phyloP scores from a whole-genome alignment of 2,113 vertebrate species.

The Cyanoliseus patagonus region DNA sequence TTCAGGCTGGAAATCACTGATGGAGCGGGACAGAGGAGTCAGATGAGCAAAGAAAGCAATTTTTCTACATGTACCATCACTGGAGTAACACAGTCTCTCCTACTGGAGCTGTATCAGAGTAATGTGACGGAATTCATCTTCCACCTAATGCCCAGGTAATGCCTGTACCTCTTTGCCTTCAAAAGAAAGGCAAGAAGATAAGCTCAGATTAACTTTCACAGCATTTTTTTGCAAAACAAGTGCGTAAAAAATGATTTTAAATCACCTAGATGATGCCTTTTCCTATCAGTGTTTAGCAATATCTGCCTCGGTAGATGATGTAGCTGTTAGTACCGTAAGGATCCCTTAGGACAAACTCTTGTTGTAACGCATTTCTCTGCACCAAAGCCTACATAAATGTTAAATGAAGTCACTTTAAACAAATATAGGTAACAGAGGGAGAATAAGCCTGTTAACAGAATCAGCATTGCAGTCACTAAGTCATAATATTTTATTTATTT shows the following conservation, averaged over 20 bases:
- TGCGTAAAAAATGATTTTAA: constrained; percentile 51
- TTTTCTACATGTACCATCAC: neutral
- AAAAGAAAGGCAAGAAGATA: neutral
- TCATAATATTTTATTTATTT: constrained; percentile 71
- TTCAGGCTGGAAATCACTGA: neutral
- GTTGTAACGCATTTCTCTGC: constrained; percentile 46
- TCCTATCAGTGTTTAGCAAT: constrained; percentile 36
- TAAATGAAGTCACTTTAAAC: constrained; percentile 68
- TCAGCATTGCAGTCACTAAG: constrained; percentile 41
- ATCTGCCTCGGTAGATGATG: constrained; percentile 21
- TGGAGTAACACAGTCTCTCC: neutral
- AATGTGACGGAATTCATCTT: neutral
- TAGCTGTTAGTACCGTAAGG: constrained; percentile 29
- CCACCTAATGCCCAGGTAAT: neutral
- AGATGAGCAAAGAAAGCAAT: neutral
- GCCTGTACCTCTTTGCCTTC: neutral
- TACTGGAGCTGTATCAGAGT: neutral
- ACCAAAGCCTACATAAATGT: constrained; percentile 67
- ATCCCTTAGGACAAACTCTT: constrained; percentile 62
- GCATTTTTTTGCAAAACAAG: constrained; percentile 24
- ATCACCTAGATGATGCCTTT: constrained; percentile 44
- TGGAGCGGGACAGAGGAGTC: neutral
- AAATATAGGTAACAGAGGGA: constrained; percentile 56
- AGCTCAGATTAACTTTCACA: constrained; percentile 3
- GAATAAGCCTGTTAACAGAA: constrained; percentile 58